A percentile compares a stretch with the other conserved stretches of the same genome.
These are phyloP conservation scores for Neomonachus schauinslandi DNA, from an alignment of 2,113 vertebrate genomes.

Conservation along the genomic window DNA sequence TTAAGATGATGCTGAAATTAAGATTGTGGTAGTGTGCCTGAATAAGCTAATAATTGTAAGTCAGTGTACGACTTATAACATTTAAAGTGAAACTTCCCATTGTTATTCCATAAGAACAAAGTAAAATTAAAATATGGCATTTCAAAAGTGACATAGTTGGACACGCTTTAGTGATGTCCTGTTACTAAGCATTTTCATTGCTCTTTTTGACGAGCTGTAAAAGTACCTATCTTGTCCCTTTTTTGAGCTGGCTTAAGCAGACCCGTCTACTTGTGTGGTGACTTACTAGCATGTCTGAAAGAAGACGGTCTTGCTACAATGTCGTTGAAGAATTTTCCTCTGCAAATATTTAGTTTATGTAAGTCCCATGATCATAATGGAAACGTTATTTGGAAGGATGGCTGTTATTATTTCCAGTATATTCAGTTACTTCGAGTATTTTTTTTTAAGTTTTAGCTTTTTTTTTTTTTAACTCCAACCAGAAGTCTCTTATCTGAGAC, in stretches of 20 bases:
- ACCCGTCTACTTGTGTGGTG: background rate
- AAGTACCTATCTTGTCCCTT: background rate
- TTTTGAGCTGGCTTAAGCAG: background rate
- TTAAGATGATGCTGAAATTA: constrained; percentile 29
- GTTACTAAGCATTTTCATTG: background rate
- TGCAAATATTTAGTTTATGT: constrained; percentile 4
- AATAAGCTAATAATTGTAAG: background rate
- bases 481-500: background rate
- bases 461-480: background rate
- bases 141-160: constrained; percentile 39
- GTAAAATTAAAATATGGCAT: constrained; percentile 37
- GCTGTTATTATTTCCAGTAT: background rate
- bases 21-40: background rate
- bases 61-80: constrained; percentile 21
- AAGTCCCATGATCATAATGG: background rate
- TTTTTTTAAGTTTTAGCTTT: background rate
- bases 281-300: background rate
- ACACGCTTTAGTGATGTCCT: background rate
- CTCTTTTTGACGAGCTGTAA: background rate
- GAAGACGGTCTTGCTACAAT: background rate
- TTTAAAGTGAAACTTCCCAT: constrained; percentile 38
- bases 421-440: constrained; percentile 30
- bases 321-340: background rate
- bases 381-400: background rate
- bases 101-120: constrained; percentile 52